A percentile compares a stretch with the other conserved stretches of the same genome.
Evolutionary conservation across 2,797 vertebrate genomes (phyloP).

Genomic region (Esox masquinongy): DNA sequence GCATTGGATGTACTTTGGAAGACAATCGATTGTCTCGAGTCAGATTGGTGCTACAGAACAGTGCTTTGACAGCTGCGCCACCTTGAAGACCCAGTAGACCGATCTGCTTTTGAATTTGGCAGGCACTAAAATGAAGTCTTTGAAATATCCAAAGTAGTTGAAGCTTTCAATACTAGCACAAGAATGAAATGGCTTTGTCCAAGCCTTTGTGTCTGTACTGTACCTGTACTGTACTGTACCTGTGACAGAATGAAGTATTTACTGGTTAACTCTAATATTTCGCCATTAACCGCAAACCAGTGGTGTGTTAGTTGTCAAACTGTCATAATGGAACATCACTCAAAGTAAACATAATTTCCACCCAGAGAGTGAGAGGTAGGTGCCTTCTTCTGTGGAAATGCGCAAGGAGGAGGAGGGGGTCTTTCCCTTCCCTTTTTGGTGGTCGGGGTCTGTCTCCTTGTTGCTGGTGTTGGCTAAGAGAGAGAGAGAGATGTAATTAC

Average conservation of each 20-base stretch:
- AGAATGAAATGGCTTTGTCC: background rate
- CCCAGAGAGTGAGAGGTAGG: constrained; percentile 67
- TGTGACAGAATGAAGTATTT: constrained; percentile 71
- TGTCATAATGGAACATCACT: constrained; percentile 77
- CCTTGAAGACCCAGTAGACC: constrained; percentile 2
- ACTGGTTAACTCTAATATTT: constrained; percentile 67
- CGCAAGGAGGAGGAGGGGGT: constrained; percentile 33
- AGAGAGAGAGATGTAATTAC: constrained; percentile 76
- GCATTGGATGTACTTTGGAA: no score
- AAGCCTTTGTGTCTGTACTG: constrained; percentile 24
- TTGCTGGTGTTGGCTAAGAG: constrained; percentile 14
- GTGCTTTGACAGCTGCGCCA: no score
- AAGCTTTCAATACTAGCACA: background rate
- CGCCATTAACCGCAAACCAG: constrained; percentile 65
- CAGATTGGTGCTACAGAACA: no score
- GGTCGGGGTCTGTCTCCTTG: constrained; percentile 59
- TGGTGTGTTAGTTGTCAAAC: constrained; percentile 72
- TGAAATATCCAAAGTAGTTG: background rate
- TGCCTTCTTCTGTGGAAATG: constrained; percentile 59
- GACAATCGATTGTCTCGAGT: no score
- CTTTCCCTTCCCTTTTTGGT: constrained; percentile 57
- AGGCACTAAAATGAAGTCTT: background rate
- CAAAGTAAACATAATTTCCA: constrained; percentile 67
- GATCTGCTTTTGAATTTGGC: constrained; percentile 39
- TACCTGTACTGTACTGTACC: constrained; percentile 51